These are phyloP conservation scores for Sitta carolinensis DNA, from an alignment of 2,797 vertebrate genomes.

Conservation along the genomic window DNA sequence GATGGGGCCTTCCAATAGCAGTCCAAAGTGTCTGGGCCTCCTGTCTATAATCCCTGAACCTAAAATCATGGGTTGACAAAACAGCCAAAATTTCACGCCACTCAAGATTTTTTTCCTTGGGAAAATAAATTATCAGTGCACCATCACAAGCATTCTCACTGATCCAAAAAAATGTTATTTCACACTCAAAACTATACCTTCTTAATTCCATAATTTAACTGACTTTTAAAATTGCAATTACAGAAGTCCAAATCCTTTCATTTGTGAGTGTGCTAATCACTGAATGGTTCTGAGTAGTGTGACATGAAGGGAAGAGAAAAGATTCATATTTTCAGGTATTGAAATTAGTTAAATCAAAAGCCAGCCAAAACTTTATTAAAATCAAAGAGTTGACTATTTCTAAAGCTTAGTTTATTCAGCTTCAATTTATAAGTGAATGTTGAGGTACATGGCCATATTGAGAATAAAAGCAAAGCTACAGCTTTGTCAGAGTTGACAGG, in stretches of 20 bases:
- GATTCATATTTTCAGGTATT: not conserved
- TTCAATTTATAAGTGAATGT: not conserved
- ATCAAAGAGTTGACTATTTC: not conserved
- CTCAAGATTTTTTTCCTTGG: not conserved
- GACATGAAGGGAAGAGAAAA: not conserved
- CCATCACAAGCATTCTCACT: not conserved
- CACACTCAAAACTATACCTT: not conserved
- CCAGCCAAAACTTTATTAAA: not conserved
- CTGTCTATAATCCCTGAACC: slow-evolving; percentile 6
- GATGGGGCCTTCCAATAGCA: not conserved
- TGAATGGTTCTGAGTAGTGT: not conserved
- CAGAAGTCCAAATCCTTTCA: not conserved
- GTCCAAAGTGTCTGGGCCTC: not conserved
- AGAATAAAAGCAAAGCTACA: not conserved
- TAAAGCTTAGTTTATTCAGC: not conserved
- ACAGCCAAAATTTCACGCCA: slow-evolving; percentile 15
- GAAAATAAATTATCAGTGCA: not conserved
- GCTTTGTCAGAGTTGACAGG: not conserved
- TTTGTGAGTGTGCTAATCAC: not conserved
- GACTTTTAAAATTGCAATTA: not conserved
- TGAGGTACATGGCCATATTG: not conserved
- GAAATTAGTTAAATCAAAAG: not conserved
- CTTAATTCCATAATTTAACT: not conserved
- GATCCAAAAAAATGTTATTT: not conserved
- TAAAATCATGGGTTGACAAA: slow-evolving; percentile 19